Evolutionary conservation across 2,888 invertebrate genomes (phyloP).

Genomic region (Steinernema carpocapsae): DNA sequence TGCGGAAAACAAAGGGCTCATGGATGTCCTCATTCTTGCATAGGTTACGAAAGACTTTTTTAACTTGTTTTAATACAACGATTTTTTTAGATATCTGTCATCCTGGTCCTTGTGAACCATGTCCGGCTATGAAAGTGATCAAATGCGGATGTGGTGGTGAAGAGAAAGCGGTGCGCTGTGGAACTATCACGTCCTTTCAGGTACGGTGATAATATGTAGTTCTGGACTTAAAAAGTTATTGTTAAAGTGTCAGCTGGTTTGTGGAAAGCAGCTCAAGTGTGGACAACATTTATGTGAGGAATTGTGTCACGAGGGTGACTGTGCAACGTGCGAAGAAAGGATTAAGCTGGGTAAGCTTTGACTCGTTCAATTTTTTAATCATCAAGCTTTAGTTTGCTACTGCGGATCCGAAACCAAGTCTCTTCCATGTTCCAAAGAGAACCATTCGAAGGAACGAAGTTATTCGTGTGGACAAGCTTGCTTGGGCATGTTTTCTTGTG

Average conservation of each 20-base stretch:
- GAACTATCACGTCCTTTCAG: constrained; percentile 44
- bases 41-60: constrained; percentile 5
- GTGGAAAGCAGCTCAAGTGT: constrained; percentile 81
- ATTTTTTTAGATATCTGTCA: constrained; percentile 76
- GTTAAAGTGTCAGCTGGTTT: constrained; percentile 79
- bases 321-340: constrained; percentile 77
- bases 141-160: constrained; percentile 69
- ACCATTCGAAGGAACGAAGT: constrained; percentile 44
- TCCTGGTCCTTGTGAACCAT: constrained; percentile 92
- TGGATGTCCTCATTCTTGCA: constrained; percentile 63
- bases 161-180: constrained; percentile 53
- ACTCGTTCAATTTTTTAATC: background rate
- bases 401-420: constrained; percentile 77
- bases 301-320: constrained; percentile 82
- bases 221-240: constrained; percentile 55
- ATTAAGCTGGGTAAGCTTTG: constrained; percentile 75
- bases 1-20: constrained; percentile 77
- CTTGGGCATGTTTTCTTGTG: constrained; percentile 68
- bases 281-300: constrained; percentile 78
- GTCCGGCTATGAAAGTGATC: constrained; percentile 76
- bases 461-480: constrained; percentile 71
- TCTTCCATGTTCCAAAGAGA: constrained; percentile 74
- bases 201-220: constrained; percentile 32
- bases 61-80: background rate
- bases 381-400: constrained; percentile 74